Evolutionary conservation across 2,888 invertebrate genomes (phyloP), one percentile per base, ranked within the genome.

Genomic region (Ormyrus labotus): DNA sequence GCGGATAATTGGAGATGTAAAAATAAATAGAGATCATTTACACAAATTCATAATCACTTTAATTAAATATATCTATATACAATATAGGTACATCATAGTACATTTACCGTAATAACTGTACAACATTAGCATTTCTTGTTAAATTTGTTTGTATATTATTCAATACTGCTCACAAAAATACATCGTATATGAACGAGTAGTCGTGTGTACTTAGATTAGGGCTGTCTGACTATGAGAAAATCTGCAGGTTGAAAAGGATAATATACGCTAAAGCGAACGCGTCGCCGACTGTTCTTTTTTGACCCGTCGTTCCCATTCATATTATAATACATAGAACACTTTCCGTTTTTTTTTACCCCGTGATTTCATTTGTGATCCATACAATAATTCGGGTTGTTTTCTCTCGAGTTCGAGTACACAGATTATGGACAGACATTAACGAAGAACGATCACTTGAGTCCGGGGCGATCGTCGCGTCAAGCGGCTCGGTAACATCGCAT

Each of bases 101-200:
- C 87, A 90, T 88, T 88, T 84, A 90, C 86, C 87, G 82, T 86
- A 86, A 83, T 87, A 87, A 89, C 88, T 89, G 89, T 90, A 89
- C 89, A 89, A 86, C 87, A 87, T 87, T 85, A 88, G 88, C 87
- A 87, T 87, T 88, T 85, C 48, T 80, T 53, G 10, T 60, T 80
- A 73, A 34, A 71, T 74, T 65, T 80, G 73, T 68, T 75, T 50
- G 51, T 78, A 58, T 73, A 61, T 77, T 77, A 80, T 84, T 86
- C 87, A 89, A 89, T 90, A 90, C 90, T 90, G 90, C 87, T 89
- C 90, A 89, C 89, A 90, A 90, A 90, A 90, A 90, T 90, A 90
- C 89, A 89, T 89, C 86, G 78, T 81, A 76, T 81, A 78, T 74
- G 55, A 78, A 78, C 51, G 72, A 82, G 71, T 82, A 82, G 73